Percentiles rank a stretch among this genome's conserved stretches.
Conservation (phyloP, 2,888 invertebrate species). For the Parnassius orleans region DNA sequence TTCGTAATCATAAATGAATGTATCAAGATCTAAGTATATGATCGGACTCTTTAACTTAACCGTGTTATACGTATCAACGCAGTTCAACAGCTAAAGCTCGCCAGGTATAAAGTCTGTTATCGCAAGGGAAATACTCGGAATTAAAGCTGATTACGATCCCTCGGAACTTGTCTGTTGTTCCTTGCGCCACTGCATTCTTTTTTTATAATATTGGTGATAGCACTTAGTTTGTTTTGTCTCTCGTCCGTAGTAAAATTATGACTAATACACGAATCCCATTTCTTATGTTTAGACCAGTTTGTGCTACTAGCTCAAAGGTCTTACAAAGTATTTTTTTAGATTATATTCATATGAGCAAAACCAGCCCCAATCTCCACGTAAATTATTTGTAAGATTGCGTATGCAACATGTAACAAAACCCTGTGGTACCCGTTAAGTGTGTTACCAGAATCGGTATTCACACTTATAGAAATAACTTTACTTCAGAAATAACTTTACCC, state of each 20-base stretch:
- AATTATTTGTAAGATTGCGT: too few species aligned
- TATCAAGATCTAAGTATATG: constrained; percentile 15
- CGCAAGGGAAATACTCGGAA: constrained; percentile 54
- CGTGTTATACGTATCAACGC: constrained; percentile 38
- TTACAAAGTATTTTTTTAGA: too few species aligned
- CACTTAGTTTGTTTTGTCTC: constrained; percentile 15
- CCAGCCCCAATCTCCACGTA: too few species aligned
- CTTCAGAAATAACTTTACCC: too few species aligned
- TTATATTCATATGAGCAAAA: too few species aligned
- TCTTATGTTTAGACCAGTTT: not conserved
- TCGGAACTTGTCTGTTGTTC: constrained; percentile 21
- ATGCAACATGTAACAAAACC: too few species aligned
- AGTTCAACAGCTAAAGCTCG: constrained; percentile 32
- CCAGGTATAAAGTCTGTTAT: constrained; percentile 50
- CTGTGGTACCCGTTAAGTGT: too few species aligned
- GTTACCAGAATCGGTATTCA: too few species aligned
- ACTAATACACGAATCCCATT: constrained; percentile 3
- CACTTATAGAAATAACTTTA: too few species aligned
- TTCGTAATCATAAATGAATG: not conserved
- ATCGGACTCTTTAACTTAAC: constrained; percentile 42
- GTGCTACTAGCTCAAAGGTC: too few species aligned
- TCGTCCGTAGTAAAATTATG: constrained; percentile 14
- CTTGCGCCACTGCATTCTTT: constrained; percentile 23
- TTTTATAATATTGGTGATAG: constrained; percentile 22
- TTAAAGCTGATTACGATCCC: constrained; percentile 36